Base-by-base conservation (phyloP, 2,113 vertebrate species). In the Pollachius pollachius region DNA sequence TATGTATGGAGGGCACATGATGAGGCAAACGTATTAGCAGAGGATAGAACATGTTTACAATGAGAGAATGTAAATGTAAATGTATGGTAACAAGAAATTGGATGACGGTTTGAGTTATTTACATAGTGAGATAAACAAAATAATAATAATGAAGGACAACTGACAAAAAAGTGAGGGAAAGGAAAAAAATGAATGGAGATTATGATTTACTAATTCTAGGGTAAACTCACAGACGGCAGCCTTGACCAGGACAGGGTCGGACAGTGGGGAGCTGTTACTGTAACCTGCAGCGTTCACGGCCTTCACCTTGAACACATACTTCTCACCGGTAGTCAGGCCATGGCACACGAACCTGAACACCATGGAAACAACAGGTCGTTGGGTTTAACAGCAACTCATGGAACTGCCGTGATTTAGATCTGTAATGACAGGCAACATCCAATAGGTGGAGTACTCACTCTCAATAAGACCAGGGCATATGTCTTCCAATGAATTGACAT, bases 271-370 rank as follows among this genome's bases (percentile, higher is more conserved):
- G 85, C 89, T 94, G 72, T 92, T 92, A 83, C 97, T 99, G 78
- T 99, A 96, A 65, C 97, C 97, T 0, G 97, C 97, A 71, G 96
- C 94, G n/a, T 99, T 99, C 62, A 99, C 94, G 18, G 97, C 96
- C 90, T 95, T 95, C 70, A 97, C 95, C 73, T 92, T 92, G 85
- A 99, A 97, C 85, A 95, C 88, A 59, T 94, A 97, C 74, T 89
- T 95, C 65, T 92, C 85, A 5, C 92, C 94, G 0, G 87, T 93
- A 0, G 27, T 69, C 59, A 99, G 90, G n/a, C 96, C 96, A 2
- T 99, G 96, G 77, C 96, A 99, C 79, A 94, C 89, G 80, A 99
- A 98, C 84, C 97, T 99, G 72, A 11, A 64, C 48, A 65, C 15
- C 76, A 12, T n/a, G 21, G 16, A 52, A 73, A 4, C 37, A 34